phyloP scores from a whole-genome alignment of 2,113 vertebrate genomes.

The Cardinalis cardinalis region DNA sequence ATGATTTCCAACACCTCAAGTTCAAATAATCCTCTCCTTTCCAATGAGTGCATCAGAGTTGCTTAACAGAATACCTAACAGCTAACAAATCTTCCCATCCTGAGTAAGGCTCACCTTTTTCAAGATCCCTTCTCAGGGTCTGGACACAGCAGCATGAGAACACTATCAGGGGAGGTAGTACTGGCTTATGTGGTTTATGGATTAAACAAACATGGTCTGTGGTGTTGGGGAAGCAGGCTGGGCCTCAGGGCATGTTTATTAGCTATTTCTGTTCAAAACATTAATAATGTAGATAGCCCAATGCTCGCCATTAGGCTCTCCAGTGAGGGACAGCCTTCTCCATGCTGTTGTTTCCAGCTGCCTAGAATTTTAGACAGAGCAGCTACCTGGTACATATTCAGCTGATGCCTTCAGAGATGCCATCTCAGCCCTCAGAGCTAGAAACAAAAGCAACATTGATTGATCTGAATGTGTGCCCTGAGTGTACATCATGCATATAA shows the following conservation, averaged over 20 bases:
- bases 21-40: not conserved
- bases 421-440: not conserved
- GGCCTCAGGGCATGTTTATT: not conserved
- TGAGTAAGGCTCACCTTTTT: not conserved
- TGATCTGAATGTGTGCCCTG: not conserved
- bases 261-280: not conserved
- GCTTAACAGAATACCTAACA: not conserved
- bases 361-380: not conserved
- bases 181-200: not conserved
- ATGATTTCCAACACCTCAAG: not conserved
- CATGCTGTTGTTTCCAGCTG: not conserved
- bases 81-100: not conserved
- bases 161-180: not conserved
- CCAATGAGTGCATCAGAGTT: not conserved
- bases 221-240: not conserved
- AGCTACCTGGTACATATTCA: not conserved
- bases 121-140: not conserved
- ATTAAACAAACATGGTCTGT: not conserved
- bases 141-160: not conserved
- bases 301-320: not conserved
- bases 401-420: not conserved
- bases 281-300: not conserved
- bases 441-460: not conserved
- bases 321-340: not conserved
- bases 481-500: fast-evolving